A percentile compares a stretch with the other conserved stretches of the same genome.
These are phyloP conservation scores for Thyatira batis DNA, from an alignment of 2,888 invertebrate genomes.

Conservation along the genomic window DNA sequence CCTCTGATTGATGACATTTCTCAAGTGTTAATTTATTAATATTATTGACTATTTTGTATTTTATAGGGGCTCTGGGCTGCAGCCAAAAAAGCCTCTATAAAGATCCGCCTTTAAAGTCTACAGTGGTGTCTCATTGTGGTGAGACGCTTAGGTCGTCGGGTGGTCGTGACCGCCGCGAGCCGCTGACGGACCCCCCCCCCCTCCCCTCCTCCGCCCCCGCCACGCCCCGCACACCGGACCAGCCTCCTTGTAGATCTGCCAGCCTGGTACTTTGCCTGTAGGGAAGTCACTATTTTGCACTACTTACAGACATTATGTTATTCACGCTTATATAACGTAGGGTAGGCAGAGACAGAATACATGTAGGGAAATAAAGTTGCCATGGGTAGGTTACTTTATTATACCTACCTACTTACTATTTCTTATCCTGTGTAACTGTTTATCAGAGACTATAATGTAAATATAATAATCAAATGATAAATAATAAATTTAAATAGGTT, in stretches of 20 bases:
- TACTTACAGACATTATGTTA: neutral
- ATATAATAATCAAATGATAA: too few species aligned
- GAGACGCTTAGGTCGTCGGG: conserved; percentile 40
- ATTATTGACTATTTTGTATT: too few species aligned
- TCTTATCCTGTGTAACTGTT: too few species aligned
- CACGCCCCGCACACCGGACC: conserved; percentile 53
- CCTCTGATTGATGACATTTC: too few species aligned
- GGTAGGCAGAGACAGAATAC: too few species aligned
- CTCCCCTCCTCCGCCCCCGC: conserved; percentile 42
- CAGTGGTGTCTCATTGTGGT: conserved; percentile 24
- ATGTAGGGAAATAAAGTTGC: too few species aligned
- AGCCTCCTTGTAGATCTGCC: conserved; percentile 46
- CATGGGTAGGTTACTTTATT: too few species aligned
- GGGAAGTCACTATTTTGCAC: neutral
- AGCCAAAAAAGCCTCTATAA: conserved; percentile 4
- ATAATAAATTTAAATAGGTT: neutral
- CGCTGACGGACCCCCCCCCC: conserved; percentile 61
- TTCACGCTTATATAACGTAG: neutral
- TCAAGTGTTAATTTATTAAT: too few species aligned
- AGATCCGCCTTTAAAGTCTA: neutral
- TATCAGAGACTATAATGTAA: too few species aligned
- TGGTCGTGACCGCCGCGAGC: conserved; percentile 75
- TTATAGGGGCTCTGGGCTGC: too few species aligned
- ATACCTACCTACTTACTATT: too few species aligned
- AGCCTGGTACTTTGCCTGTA: conserved; percentile 38